These are phyloP conservation scores for Rostratula benghalensis DNA, from an alignment of 2,113 vertebrate species.

Conservation along the genomic window DNA sequence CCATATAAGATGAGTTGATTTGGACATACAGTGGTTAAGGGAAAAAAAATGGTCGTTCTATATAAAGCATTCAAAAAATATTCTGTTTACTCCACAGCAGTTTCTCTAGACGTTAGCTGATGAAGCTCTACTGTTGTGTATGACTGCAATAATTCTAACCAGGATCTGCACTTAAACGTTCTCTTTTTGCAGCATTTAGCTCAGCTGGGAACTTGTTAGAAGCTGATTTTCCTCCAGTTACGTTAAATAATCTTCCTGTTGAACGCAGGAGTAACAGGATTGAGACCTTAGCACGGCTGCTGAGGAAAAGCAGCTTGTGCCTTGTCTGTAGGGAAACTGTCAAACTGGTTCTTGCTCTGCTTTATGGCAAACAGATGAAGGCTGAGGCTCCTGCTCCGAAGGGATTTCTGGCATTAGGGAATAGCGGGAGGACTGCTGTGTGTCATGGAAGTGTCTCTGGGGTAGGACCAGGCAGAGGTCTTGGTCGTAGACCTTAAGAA, in stretches of 20 bases:
- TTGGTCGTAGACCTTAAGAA: rapidly evolving
- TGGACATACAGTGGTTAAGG: not conserved
- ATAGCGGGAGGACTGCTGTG: not conserved
- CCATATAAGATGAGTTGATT: not conserved
- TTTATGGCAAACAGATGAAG: rapidly evolving
- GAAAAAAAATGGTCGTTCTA: not conserved
- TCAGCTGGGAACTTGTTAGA: not conserved
- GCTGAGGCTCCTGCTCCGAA: not conserved
- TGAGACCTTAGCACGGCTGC: not conserved
- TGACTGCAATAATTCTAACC: not conserved
- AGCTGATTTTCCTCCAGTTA: not conserved
- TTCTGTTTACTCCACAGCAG: not conserved
- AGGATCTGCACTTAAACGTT: not conserved
- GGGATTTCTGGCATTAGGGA: not conserved
- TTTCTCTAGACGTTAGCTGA: not conserved
- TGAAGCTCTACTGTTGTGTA: not conserved
- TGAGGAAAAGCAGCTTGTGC: not conserved
- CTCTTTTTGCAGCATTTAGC: not conserved
- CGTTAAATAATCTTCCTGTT: not conserved
- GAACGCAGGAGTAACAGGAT: not conserved
- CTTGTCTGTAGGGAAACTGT: not conserved
- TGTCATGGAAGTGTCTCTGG: not conserved
- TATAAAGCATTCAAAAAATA: not conserved
- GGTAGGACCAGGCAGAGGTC: not conserved
- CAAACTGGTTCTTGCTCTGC: not conserved